Conservation (phyloP, 1,140 invertebrate species). For the Ptiloglossa arizonensis region DNA sequence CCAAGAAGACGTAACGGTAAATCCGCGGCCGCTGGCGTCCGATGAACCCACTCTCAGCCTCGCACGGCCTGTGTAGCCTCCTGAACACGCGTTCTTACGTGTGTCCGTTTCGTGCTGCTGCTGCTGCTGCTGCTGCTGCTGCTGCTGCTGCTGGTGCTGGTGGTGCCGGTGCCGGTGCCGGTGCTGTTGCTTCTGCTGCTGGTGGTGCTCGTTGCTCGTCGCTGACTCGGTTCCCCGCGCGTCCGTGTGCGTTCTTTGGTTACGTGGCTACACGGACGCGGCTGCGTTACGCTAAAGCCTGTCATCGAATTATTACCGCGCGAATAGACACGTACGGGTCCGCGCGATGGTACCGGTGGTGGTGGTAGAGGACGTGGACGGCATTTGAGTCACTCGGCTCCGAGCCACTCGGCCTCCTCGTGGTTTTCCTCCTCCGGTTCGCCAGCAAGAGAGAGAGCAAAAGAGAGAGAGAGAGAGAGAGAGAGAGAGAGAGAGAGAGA, state of each 20-base stretch:
- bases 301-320: slow-evolving; percentile 55
- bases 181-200: slow-evolving; percentile 19
- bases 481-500: too few species aligned
- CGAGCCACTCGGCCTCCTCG: neutral
- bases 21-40: slow-evolving; percentile 80
- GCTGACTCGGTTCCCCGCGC: too few species aligned
- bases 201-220: too few species aligned
- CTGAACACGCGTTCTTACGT: slow-evolving; percentile 30
- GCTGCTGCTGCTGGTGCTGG: slow-evolving; percentile 10
- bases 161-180: slow-evolving; percentile 1
- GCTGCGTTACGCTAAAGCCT: neutral
- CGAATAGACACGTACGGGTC: slow-evolving; percentile 34
- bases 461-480: too few species aligned
- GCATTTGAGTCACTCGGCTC: slow-evolving; percentile 8
- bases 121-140: slow-evolving; percentile 15
- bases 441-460: too few species aligned
- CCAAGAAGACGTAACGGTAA: slow-evolving; percentile 81
- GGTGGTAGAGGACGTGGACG: slow-evolving; percentile 19
- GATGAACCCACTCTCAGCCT: slow-evolving; percentile 80
- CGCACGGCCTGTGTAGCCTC: slow-evolving; percentile 54
- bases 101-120: slow-evolving; percentile 34
- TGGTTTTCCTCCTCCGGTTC: slow-evolving; percentile 15
- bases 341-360: neutral
- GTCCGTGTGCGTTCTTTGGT: slow-evolving; percentile 28
- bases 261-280: slow-evolving; percentile 4